Percentiles rank a stretch among this genome's conserved stretches.
phyloP scores from a whole-genome alignment of 2,113 vertebrate species.

The Bettongia penicillata region DNA sequence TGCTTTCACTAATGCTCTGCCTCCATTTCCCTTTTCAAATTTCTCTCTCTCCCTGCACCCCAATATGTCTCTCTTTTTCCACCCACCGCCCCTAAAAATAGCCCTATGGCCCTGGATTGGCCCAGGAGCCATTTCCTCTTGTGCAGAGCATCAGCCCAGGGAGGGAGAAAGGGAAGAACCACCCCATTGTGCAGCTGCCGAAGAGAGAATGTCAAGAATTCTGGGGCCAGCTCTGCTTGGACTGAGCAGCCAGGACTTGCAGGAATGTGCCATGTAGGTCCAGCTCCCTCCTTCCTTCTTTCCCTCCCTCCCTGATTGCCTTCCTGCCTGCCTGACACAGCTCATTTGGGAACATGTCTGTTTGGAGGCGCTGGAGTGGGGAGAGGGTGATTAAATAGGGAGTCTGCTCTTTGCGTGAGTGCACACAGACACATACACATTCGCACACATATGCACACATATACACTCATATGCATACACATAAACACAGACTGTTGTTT shows the following conservation, averaged over 20 bases:
- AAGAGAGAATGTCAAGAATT: slow-evolving; percentile 84
- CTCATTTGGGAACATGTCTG: neutral
- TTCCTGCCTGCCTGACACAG: neutral
- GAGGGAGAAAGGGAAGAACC: slow-evolving; percentile 77
- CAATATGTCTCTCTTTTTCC: neutral
- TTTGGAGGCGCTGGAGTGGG: neutral
- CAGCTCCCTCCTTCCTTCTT: slow-evolving; percentile 74
- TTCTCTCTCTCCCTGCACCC: neutral
- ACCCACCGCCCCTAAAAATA: slow-evolving; percentile 70
- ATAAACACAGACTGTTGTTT: neutral
- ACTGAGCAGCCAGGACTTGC: slow-evolving; percentile 81
- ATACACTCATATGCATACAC: neutral
- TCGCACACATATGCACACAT: no score
- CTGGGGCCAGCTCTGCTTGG: slow-evolving; percentile 84
- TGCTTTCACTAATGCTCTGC: no score
- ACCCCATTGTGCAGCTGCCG: slow-evolving; percentile 76
- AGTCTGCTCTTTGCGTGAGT: neutral
- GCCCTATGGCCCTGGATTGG: slow-evolving; percentile 65
- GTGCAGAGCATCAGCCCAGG: slow-evolving; percentile 64
- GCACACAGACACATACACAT: neutral
- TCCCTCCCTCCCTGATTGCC: neutral
- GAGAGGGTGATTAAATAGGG: neutral
- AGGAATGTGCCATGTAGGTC: slow-evolving; percentile 81
- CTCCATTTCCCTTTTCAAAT: neutral
- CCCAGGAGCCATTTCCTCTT: slow-evolving; percentile 67